These are phyloP conservation scores for Penaeus chinensis DNA, from an alignment of 1,140 invertebrate species.

Conservation along the genomic window DNA sequence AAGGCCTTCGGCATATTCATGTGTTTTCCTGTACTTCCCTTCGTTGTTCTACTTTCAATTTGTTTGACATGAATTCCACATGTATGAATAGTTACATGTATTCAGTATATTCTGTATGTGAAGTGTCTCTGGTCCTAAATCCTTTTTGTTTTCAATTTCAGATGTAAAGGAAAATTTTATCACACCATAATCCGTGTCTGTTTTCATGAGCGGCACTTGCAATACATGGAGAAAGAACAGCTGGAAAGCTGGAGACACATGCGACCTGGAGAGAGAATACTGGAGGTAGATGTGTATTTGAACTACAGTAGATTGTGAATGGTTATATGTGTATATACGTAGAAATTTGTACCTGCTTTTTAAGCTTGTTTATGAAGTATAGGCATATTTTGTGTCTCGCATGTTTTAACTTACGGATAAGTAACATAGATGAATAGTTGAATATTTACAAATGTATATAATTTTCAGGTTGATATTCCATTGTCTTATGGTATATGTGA, in stretches of 20 bases:
- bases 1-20: too few species aligned
- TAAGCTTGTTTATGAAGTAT: background rate
- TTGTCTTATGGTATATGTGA: slow-evolving; percentile 92
- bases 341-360: slow-evolving; percentile 26
- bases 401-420: too few species aligned
- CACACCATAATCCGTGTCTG: slow-evolving; percentile 74
- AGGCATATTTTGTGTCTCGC: too few species aligned
- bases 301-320: background rate
- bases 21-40: too few species aligned
- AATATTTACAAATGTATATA: background rate
- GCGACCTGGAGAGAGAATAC: slow-evolving; percentile 88
- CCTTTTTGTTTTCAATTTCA: background rate
- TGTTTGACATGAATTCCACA: too few species aligned
- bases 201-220: slow-evolving; percentile 95
- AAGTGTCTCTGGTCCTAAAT: too few species aligned
- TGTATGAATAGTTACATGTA: background rate
- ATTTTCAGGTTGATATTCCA: slow-evolving; percentile 81
- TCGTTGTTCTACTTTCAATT: too few species aligned
- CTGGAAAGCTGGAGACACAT: slow-evolving; percentile 89
- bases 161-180: slow-evolving; percentile 52
- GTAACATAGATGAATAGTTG: too few species aligned
- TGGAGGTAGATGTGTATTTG: slow-evolving; percentile 73
- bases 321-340: too few species aligned
- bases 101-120: background rate
- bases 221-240: slow-evolving; percentile 95